Base-by-base conservation (phyloP, 2,888 invertebrate species). In the Euspilapteryx auroguttella region DNA sequence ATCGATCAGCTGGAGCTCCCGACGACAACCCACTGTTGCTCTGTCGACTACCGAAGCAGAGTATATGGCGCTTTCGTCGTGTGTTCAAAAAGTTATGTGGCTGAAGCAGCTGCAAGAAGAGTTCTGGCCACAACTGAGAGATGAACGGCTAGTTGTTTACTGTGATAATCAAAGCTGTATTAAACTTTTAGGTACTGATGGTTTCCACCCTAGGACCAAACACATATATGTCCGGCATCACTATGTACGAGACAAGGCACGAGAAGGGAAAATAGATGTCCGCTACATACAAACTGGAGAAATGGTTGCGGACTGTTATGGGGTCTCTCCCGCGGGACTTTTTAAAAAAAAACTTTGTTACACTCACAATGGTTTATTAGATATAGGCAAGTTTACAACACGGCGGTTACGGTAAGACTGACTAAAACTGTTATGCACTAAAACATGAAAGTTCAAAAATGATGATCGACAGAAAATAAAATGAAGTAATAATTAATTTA, bases 281-380 rank as follows among this genome's bases (percentile, higher is more conserved):
- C 23, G 13, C 5, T 36, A 35, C 14, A 12, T 33, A n/a, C 32
- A 34, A 12, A 36, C 34, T 3, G 33, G 29, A 12, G 7, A 20
- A 28, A 38, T 38, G 36, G 32, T 37, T 1, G 36, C 36, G 3
- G 37, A 34, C n/a, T n/a, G n/a, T n/a, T n/a, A n/a, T n/a, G n/a
- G n/a, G n/a, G n/a, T n/a, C n/a, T n/a, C n/a, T n/a, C n/a, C n/a
- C n/a, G n/a, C n/a, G n/a, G n/a, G n/a, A n/a, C n/a, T n/a, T n/a
- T n/a, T n/a, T n/a, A n/a, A n/a, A n/a, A n/a, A n/a, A n/a, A n/a
- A n/a, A n/a, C n/a, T n/a, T n/a, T n/a, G n/a, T n/a, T n/a, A n/a
- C n/a, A n/a, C n/a, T n/a, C n/a, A n/a, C n/a, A n/a, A n/a, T n/a
- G n/a, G n/a, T n/a, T n/a, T n/a, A n/a, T n/a, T n/a, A n/a, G n/a